phyloP scores from a whole-genome alignment of 2,113 vertebrate species.

The Tychaedon coryphoeus region DNA sequence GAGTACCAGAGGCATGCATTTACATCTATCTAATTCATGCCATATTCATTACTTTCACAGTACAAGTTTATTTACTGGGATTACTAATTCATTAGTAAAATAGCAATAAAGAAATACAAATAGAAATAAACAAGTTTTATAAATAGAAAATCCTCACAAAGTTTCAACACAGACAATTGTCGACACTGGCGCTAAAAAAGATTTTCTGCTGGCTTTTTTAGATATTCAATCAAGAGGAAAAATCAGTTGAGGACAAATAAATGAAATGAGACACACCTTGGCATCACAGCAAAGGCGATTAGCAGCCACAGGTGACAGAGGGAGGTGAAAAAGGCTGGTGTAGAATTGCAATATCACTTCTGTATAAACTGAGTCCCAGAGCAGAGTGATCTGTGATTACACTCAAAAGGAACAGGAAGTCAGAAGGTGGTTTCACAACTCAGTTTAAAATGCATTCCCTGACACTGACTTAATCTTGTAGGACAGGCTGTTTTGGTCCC shows the following conservation, averaged over 20 bases:
- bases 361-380: not conserved
- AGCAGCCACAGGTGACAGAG: fast-evolving
- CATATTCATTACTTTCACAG: not conserved
- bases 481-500: not conserved
- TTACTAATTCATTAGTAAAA: not conserved
- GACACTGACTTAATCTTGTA: not conserved
- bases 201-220: not conserved
- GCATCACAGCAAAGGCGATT: fast-evolving
- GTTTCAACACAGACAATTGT: not conserved
- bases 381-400: not conserved
- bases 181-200: not conserved
- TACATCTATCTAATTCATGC: not conserved
- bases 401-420: not conserved
- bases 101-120: not conserved
- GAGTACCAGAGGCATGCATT: not conserved
- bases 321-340: not conserved
- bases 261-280: not conserved
- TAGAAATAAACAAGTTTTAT: not conserved
- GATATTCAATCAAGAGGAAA: not conserved
- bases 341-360: not conserved
- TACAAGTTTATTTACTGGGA: not conserved
- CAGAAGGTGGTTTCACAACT: not conserved
- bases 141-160: not conserved
- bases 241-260: not conserved
- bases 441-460: not conserved